Percentiles rank a stretch among this genome's conserved stretches.
Conservation (phyloP, 2,113 vertebrate genomes). For the Heterocephalus glaber region DNA sequence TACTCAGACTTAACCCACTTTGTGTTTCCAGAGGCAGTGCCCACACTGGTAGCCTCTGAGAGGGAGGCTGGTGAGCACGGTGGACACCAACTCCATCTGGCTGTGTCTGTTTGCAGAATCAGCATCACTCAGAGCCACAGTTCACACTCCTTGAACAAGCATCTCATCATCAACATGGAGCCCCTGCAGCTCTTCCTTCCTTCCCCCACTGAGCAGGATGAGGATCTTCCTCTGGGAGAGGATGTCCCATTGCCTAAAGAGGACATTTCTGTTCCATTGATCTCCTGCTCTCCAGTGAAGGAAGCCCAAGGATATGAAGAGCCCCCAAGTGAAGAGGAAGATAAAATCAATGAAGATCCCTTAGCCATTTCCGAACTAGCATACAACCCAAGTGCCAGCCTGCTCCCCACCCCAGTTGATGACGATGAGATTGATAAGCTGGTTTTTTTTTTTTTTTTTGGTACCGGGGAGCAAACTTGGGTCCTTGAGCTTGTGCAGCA, state of each 20-base stretch:
- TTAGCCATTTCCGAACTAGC: no score
- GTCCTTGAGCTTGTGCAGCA: no score
- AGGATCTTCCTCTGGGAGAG: slow-evolving; percentile 84
- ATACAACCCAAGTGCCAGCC: no score
- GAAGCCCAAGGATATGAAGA: no score
- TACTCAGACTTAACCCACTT: not conserved
- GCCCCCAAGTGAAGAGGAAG: no score
- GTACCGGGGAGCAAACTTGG: no score
- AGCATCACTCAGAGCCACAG: slow-evolving; percentile 94
- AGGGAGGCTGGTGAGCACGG: not conserved
- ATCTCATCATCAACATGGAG: slow-evolving; percentile 98
- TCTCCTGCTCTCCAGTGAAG: no score
- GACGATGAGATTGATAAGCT: not conserved
- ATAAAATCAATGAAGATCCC: no score
- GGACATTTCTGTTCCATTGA: no score
- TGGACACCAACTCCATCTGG: not conserved
- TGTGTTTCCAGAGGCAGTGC: not conserved
- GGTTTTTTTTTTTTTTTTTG: no score
- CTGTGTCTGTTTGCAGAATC: slow-evolving; percentile 86
- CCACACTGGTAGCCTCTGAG: not conserved
- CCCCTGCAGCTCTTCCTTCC: slow-evolving; percentile 93
- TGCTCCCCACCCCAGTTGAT: not conserved
- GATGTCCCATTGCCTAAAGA: no score
- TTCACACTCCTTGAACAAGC: slow-evolving; percentile 95
- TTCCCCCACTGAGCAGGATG: slow-evolving; percentile 91